Base-by-base conservation (phyloP, 1,140 invertebrate genomes). In the Linepithema humile region DNA sequence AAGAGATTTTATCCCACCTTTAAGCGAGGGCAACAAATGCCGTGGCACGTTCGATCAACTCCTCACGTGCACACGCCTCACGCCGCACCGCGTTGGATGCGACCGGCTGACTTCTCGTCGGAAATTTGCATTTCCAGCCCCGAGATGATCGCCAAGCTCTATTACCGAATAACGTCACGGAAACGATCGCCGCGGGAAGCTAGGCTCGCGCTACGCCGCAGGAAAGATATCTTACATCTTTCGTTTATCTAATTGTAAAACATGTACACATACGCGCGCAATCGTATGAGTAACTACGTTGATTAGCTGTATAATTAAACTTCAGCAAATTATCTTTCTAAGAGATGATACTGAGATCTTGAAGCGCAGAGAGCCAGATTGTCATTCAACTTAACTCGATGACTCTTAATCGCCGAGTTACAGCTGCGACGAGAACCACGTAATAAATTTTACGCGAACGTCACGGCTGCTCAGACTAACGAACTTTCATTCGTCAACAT, bases 41-140 rank as follows among this genome's bases (percentile, higher is more conserved):
- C 90, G 62, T 82, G 91, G 91, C 92, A 93, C 92, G 92, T 93
- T 93, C 92, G 85, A 87, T 90, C 89, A 90, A 90, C 92, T n/a
- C n/a, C n/a, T n/a, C n/a, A n/a, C 89, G 91, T n/a, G n/a, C n/a
- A n/a, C n/a, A 93, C 90, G 86, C 88, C 88, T 88, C 88, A 87
- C 83, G 74, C 38, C 67, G 59, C 55, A 60, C 55, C 72, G 62
- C 77, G 26, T 57, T 48, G 69, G 80, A 72, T 75, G 15, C 88
- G 69, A 87, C 43, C 62, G 73, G 65, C 73, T 12, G 53, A 65
- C 84, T 48, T 29, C 12, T 29, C 77, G 48, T 32, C 82, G 69
- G 83, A 74, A 83, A 92, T 92, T 92, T 91, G 88, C 90, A 92
- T 92, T 92, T 92, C 73, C 89, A 91, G 85, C 85, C 64, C 38